phyloP scores from a whole-genome alignment of 2,888 invertebrate species.

The Trachelus iudaicus region DNA sequence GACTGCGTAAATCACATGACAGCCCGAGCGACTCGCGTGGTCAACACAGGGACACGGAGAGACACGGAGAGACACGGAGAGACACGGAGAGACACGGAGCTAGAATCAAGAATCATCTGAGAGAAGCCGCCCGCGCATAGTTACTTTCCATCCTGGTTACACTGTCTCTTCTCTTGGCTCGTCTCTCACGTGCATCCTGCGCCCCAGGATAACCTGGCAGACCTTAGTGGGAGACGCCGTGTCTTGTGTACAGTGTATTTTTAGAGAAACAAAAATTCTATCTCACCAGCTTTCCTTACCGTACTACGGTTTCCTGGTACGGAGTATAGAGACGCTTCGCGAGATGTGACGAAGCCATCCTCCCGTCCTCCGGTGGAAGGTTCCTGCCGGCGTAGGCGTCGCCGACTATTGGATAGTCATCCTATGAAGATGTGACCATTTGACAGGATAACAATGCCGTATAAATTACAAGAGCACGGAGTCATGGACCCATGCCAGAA shows the following conservation, averaged over 20 bases:
- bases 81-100: too few species aligned
- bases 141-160: not conserved
- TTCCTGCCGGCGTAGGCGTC: constrained; percentile 21
- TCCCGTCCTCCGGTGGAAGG: not conserved
- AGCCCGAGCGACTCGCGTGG: constrained; percentile 39
- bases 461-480: constrained; percentile 47
- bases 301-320: not conserved
- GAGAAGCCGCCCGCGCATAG: not conserved
- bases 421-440: constrained; percentile 51
- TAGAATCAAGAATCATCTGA: not conserved
- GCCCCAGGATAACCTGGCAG: not conserved
- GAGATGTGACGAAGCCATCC: not conserved
- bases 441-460: constrained; percentile 54
- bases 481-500: constrained; percentile 1
- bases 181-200: not conserved
- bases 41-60: constrained; percentile 13
- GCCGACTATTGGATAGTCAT: constrained; percentile 29
- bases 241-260: not conserved
- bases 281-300: not conserved
- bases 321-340: not conserved
- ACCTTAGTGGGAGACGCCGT: not conserved
- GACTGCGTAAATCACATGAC: constrained; percentile 52
- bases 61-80: too few species aligned
- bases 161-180: not conserved
- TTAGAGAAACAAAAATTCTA: not conserved